These are phyloP conservation scores for Drosophila anomalata DNA, from an alignment of 2,888 invertebrate species.

Conservation along the genomic window DNA sequence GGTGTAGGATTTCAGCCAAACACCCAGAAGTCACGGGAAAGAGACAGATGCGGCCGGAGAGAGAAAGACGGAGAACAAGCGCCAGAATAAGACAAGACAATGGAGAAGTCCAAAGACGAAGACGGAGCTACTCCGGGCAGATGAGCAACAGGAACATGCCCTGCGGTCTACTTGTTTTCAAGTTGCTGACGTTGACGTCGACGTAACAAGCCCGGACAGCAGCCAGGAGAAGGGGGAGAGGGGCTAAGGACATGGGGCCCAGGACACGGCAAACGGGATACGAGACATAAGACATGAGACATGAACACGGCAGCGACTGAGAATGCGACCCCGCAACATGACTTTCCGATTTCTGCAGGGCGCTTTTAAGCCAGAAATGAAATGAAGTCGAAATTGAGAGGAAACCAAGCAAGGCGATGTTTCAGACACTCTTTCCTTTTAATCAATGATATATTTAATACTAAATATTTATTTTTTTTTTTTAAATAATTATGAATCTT, in stretches of 20 bases:
- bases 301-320: slow-evolving; percentile 31
- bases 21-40: slow-evolving; percentile 6
- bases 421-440: background rate
- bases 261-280: slow-evolving; percentile 14
- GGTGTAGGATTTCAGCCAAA: slow-evolving; percentile 51
- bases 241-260: background rate
- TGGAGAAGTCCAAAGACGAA: slow-evolving; percentile 7
- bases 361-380: slow-evolving; percentile 50
- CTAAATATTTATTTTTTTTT: no score
- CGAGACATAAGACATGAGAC: slow-evolving; percentile 32
- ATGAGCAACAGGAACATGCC: slow-evolving; percentile 66
- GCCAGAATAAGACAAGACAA: slow-evolving; percentile 9
- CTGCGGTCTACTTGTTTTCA: slow-evolving; percentile 59
- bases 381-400: slow-evolving; percentile 11
- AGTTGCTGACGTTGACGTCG: slow-evolving; percentile 56
- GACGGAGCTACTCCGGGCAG: slow-evolving; percentile 20
- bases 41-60: background rate
- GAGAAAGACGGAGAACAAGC: slow-evolving; percentile 4
- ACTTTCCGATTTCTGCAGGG: slow-evolving; percentile 73
- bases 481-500: no score
- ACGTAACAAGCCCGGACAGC: slow-evolving; percentile 35
- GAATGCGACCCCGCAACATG: slow-evolving; percentile 57
- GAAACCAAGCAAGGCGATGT: no score
- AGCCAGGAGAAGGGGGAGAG: slow-evolving; percentile 16
- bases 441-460: no score